A percentile compares a stretch with the other conserved stretches of the same genome.
These are phyloP conservation scores for Spialia ferax DNA, from an alignment of 2,888 invertebrate species.

Conservation along the genomic window DNA sequence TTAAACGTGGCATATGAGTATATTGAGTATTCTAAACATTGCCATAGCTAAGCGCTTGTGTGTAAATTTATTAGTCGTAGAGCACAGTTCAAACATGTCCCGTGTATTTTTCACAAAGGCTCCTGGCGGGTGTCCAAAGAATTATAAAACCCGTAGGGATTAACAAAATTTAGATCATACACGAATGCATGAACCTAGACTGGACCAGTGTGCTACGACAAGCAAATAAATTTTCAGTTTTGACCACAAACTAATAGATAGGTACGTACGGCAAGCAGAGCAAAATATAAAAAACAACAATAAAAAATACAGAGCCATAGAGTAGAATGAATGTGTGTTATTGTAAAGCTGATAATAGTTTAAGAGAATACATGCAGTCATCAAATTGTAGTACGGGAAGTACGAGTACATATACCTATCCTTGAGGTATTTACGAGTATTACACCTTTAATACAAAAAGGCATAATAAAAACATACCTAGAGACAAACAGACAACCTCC, in stretches of 20 bases:
- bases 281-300: not conserved
- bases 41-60: not conserved
- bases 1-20: not conserved
- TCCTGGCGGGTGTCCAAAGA: conserved; percentile 48
- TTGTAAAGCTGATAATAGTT: too few relatives aligned
- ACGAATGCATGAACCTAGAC: not conserved
- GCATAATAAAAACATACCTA: too few relatives aligned
- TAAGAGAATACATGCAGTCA: too few relatives aligned
- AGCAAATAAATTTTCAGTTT: conserved; percentile 3
- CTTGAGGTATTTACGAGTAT: too few relatives aligned
- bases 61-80: conserved; percentile 4
- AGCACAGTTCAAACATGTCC: not conserved
- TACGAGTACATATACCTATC: too few relatives aligned
- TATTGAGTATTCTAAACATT: not conserved
- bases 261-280: not conserved
- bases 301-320: too few relatives aligned
- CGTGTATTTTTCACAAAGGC: conserved; percentile 42
- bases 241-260: not conserved
- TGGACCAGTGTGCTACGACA: not conserved
- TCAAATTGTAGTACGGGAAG: too few relatives aligned
- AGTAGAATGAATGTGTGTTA: too few relatives aligned
- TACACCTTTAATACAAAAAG: too few relatives aligned
- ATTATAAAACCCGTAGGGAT: conserved; percentile 42
- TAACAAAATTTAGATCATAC: conserved; percentile 16
- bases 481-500: too few relatives aligned